Percentiles rank a stretch among this genome's conserved stretches.
Conservation (phyloP, 2,797 vertebrate species). For the Enteromius argenteus region DNA sequence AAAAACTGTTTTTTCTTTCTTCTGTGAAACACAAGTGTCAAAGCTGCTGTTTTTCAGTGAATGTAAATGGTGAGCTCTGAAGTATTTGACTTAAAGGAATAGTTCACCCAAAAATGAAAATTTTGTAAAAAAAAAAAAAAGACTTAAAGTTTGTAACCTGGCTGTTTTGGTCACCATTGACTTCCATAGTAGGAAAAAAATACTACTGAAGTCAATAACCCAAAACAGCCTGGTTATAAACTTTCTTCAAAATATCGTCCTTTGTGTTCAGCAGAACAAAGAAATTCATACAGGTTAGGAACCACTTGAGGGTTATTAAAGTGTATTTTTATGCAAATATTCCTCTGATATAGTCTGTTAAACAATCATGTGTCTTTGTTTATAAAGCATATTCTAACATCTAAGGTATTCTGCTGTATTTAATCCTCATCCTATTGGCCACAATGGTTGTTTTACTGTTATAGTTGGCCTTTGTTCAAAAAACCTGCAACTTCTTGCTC, state of each 20-base stretch:
- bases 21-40: neutral
- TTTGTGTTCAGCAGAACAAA: too few relatives aligned
- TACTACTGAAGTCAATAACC: too few relatives aligned
- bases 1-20: neutral
- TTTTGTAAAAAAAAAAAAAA: too few relatives aligned
- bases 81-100: neutral
- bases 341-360: neutral
- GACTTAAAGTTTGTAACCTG: too few relatives aligned
- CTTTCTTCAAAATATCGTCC: too few relatives aligned
- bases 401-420: neutral
- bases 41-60: neutral
- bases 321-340: neutral
- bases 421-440: neutral
- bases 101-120: too few relatives aligned
- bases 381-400: neutral
- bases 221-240: too few relatives aligned
- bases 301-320: neutral
- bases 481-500: constrained; percentile 12
- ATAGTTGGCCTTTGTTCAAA: constrained; percentile 30
- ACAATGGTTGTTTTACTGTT: neutral
- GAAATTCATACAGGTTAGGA: neutral
- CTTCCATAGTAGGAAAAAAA: too few relatives aligned
- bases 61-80: neutral
- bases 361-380: neutral
- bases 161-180: too few relatives aligned